These are phyloP conservation scores for Anarhynchus alexandrinus DNA, from an alignment of 2,113 vertebrate species.

Conservation along the genomic window DNA sequence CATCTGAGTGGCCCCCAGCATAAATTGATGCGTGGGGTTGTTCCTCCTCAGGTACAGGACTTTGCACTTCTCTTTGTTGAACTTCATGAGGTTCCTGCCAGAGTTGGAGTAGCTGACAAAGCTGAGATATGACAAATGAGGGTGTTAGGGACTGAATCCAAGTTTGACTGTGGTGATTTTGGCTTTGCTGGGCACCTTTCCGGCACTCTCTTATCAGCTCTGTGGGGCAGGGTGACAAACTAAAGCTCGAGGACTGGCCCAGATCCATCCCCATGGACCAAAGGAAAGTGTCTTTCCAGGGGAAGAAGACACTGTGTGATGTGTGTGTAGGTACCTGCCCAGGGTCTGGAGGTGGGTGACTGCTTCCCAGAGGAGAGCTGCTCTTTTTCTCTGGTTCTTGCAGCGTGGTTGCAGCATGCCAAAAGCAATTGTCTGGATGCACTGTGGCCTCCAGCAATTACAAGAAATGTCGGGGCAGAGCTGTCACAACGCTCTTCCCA, in stretches of 20 bases:
- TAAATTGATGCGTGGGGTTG: neutral
- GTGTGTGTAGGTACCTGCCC: neutral
- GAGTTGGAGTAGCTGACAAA: neutral
- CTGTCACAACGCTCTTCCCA: neutral
- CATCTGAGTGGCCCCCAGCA: neutral
- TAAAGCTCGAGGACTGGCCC: neutral
- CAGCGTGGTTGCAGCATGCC: neutral
- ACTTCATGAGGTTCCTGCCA: neutral
- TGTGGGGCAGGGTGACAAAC: neutral
- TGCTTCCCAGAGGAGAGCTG: neutral
- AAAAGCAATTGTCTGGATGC: neutral
- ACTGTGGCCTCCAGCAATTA: neutral
- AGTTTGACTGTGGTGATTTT: neutral
- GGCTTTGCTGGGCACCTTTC: neutral
- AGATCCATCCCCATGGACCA: neutral
- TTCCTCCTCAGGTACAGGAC: neutral
- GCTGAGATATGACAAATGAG: neutral
- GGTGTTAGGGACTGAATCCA: fast-evolving
- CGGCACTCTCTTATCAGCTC: neutral
- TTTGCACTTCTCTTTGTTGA: neutral
- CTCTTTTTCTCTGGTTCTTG: neutral
- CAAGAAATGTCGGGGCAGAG: neutral
- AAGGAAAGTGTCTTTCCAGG: neutral
- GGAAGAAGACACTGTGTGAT: neutral
- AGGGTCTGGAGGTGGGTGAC: neutral